phyloP scores from a whole-genome alignment of 2,113 vertebrate genomes.

The Donacobius atricapilla region DNA sequence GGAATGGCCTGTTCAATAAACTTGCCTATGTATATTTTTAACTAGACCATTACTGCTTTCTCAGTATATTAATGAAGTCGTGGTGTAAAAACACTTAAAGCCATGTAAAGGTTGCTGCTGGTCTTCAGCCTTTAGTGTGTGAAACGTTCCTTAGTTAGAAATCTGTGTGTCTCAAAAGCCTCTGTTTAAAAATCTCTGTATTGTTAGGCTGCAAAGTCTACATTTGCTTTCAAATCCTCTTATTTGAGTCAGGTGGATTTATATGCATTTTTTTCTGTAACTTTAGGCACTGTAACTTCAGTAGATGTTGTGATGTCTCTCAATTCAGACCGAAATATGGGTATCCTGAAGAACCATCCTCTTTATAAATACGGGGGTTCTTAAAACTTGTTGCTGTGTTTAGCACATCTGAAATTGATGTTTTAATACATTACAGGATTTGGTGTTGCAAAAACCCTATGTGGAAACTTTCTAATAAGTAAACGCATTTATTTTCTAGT shows the following conservation, averaged over 20 bases:
- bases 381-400: not conserved
- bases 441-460: not conserved
- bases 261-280: rapidly evolving
- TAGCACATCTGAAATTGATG: not conserved
- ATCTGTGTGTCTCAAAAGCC: not conserved
- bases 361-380: not conserved
- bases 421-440: not conserved
- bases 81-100: not conserved
- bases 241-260: not conserved
- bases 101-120: not conserved
- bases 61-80: not conserved
- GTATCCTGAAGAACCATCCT: not conserved
- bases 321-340: not conserved
- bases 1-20: not conserved
- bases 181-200: not conserved
- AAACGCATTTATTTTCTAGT: not conserved
- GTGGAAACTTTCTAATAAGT: not conserved
- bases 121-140: not conserved
- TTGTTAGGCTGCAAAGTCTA: not conserved
- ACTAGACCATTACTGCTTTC: not conserved
- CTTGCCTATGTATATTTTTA: not conserved
- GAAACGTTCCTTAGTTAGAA: not conserved
- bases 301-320: not conserved
- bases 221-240: not conserved
- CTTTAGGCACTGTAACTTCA: not conserved